Conservation (phyloP, 1,140 invertebrate genomes). For the Leptinotarsa undecemlineata region DNA sequence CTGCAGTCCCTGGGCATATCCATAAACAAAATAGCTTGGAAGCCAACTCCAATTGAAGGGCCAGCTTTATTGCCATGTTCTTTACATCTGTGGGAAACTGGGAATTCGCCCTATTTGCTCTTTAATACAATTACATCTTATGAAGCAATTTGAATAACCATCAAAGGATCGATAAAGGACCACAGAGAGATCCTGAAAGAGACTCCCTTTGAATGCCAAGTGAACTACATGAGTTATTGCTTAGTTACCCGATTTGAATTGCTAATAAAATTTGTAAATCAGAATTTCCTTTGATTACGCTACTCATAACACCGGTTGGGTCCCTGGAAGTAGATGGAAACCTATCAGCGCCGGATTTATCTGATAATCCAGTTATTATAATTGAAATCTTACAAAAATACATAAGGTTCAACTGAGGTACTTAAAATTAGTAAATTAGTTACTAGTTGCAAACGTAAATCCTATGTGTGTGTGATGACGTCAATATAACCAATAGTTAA, state of each 20-base stretch:
- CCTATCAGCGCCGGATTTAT: background rate
- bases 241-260: constrained; percentile 45
- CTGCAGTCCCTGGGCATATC: too few species aligned
- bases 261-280: constrained; percentile 42
- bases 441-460: too few species aligned
- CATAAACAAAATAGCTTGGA: too few species aligned
- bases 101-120: background rate
- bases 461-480: too few species aligned
- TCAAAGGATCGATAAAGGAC: constrained; percentile 34
- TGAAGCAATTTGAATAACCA: constrained; percentile 23
- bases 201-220: constrained; percentile 32
- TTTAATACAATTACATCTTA: constrained; percentile 14
- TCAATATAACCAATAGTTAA: too few species aligned
- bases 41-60: too few species aligned
- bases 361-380: background rate
- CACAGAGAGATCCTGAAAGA: constrained; percentile 14
- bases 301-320: background rate
- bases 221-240: constrained; percentile 41
- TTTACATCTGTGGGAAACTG: background rate
- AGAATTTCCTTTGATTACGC: constrained; percentile 18
- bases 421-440: too few species aligned
- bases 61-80: too few species aligned
- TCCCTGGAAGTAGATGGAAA: background rate
- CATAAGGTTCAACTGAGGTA: too few species aligned
- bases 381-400: too few species aligned